These are phyloP conservation scores for Tenthredo notha DNA, from an alignment of 2,888 invertebrate species.

Conservation along the genomic window DNA sequence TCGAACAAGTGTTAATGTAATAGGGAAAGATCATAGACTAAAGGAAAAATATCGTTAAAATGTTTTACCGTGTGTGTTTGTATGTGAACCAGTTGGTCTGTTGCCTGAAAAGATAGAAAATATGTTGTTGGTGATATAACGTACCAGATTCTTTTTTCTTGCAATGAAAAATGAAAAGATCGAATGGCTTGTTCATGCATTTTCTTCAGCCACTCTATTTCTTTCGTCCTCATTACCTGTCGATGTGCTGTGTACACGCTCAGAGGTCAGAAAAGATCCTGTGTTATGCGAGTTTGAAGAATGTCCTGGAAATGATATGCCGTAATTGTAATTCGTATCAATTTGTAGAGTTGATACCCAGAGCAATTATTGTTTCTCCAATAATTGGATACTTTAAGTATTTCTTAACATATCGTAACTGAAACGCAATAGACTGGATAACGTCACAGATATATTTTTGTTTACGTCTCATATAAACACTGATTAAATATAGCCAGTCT, in stretches of 20 bases:
- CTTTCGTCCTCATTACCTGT: background rate
- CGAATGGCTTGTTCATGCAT: background rate
- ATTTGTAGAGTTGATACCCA: background rate
- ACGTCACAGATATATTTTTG: background rate
- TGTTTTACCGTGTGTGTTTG: background rate
- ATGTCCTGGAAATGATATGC: background rate
- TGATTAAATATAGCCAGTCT: background rate
- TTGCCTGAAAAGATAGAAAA: background rate
- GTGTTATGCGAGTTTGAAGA: background rate
- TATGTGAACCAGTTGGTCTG: background rate
- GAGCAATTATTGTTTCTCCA: background rate
- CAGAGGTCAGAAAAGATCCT: conserved; percentile 5
- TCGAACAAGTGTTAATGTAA: background rate
- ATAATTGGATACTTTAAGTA: no score
- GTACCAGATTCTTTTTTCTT: background rate
- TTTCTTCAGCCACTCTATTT: no score
- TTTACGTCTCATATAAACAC: background rate
- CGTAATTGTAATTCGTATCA: background rate
- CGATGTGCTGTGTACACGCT: background rate
- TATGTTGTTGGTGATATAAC: background rate
- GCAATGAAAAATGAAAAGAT: background rate
- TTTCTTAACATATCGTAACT: background rate
- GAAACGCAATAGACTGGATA: background rate
- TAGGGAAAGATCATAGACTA: background rate
- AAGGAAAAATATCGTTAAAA: background rate